These are phyloP conservation scores for Aspidoscelis tigris DNA, from an alignment of 2,113 vertebrate genomes.

Conservation along the genomic window DNA sequence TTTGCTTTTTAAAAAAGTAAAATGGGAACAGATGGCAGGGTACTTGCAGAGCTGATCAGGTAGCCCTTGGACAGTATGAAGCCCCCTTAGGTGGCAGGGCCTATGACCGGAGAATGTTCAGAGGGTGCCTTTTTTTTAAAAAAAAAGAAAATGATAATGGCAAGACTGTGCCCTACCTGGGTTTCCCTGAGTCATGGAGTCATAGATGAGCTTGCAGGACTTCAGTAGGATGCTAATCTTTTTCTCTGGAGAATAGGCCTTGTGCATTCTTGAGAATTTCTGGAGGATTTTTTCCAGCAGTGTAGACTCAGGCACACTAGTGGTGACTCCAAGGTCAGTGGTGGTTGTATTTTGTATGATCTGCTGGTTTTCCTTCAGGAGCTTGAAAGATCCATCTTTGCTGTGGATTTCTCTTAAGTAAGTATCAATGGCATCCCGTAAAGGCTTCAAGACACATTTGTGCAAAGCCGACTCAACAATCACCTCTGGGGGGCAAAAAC, in stretches of 20 bases:
- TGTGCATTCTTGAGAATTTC: slow-evolving; percentile 86
- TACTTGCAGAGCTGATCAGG: no score
- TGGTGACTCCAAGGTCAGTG: slow-evolving; percentile 90
- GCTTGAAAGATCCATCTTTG: slow-evolving; percentile 79
- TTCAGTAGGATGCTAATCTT: slow-evolving; percentile 94
- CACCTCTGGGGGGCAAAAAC: slow-evolving; percentile 73
- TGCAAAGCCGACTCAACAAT: slow-evolving; percentile 90
- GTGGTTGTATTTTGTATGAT: slow-evolving; percentile 89
- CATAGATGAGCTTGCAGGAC: slow-evolving; percentile 96
- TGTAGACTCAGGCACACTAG: slow-evolving; percentile 87
- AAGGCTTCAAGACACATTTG: slow-evolving; percentile 94
- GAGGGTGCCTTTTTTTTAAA: not conserved
- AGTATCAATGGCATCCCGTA: slow-evolving; percentile 85
- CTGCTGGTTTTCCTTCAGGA: slow-evolving; percentile 89
- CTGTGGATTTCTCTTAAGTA: slow-evolving; percentile 86
- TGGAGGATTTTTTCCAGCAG: slow-evolving; percentile 92
- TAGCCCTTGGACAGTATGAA: no score
- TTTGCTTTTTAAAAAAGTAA: no score
- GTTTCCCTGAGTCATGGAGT: slow-evolving; percentile 91
- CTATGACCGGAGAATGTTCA: not conserved
- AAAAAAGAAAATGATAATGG: not conserved
- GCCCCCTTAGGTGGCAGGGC: no score
- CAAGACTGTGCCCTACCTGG: slow-evolving; percentile 79
- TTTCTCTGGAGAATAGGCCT: slow-evolving; percentile 94
- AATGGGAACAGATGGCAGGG: no score